Conservation (phyloP, 2,113 vertebrate species). For the Lophius piscatorius region DNA sequence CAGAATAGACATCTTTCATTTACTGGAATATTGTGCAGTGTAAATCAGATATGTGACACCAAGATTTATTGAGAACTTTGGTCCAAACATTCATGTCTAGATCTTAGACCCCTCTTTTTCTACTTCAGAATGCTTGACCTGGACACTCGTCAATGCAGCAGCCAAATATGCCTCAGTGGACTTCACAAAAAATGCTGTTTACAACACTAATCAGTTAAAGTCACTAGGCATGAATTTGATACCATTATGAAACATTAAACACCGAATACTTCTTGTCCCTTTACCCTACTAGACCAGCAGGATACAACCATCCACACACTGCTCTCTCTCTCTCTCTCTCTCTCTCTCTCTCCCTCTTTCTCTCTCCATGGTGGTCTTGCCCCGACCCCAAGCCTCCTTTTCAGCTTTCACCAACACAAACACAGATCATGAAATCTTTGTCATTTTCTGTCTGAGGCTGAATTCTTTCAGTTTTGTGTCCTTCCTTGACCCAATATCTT, state of each 20-base stretch:
- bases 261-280: not conserved
- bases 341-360: too few species aligned
- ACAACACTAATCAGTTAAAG: slow-evolving; percentile 16
- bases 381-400: slow-evolving; percentile 58
- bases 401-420: slow-evolving; percentile 48
- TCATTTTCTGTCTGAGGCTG: slow-evolving; percentile 55
- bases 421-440: slow-evolving; percentile 40
- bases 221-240: slow-evolving; percentile 6
- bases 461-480: slow-evolving; percentile 47
- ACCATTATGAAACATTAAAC: slow-evolving; percentile 6
- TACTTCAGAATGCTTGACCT: too few species aligned
- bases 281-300: not conserved
- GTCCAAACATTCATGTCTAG: too few species aligned
- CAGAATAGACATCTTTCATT: too few species aligned
- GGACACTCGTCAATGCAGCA: too few species aligned
- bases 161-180: slow-evolving; percentile 20
- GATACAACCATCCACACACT: not conserved
- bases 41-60: too few species aligned
- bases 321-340: too few species aligned
- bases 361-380: slow-evolving; percentile 49
- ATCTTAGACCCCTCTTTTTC: too few species aligned
- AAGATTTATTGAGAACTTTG: too few species aligned
- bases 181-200: slow-evolving; percentile 8
- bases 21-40: too few species aligned
- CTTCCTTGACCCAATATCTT: slow-evolving; percentile 20